Evolutionary conservation across 2,113 vertebrate species (phyloP).

Genomic region (Chaetodon auriga): DNA sequence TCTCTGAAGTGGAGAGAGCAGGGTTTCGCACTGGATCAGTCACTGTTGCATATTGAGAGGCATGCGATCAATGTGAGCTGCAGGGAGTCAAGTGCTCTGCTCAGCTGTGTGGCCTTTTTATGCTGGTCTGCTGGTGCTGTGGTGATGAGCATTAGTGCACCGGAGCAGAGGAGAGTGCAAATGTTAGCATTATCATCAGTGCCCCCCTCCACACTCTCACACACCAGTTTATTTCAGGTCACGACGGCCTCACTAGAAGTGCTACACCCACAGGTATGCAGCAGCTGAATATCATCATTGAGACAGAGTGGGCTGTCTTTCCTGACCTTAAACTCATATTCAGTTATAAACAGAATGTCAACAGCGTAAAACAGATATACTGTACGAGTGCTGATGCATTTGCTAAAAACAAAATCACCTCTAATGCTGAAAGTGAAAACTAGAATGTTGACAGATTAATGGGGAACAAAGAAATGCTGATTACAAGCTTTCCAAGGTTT

Average conservation of each 20-base stretch:
- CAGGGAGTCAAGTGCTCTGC: constrained; percentile 50
- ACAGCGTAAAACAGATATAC: constrained; percentile 2
- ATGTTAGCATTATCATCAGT: constrained; percentile 61
- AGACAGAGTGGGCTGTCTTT: neutral
- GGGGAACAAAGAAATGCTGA: constrained; percentile 23
- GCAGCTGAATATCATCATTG: constrained; percentile 9
- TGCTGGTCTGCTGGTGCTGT: constrained; percentile 16
- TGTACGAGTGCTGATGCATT: neutral
- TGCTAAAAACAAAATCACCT: constrained; percentile 18
- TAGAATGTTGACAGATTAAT: constrained; percentile 16
- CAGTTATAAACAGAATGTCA: constrained; percentile 1
- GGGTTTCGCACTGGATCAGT: constrained; percentile 28
- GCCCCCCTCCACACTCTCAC: neutral
- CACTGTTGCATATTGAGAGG: constrained; percentile 32
- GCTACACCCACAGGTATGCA: constrained; percentile 22
- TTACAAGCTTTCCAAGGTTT: constrained; percentile 18
- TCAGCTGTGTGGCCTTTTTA: constrained; percentile 49
- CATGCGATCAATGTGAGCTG: constrained; percentile 39
- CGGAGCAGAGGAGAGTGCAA: constrained; percentile 54
- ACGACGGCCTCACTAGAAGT: neutral
- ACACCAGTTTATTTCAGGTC: constrained; percentile 42
- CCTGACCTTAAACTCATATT: constrained; percentile 15
- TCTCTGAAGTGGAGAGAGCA: constrained; percentile 4
- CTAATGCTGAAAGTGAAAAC: constrained; percentile 1
- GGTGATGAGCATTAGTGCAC: constrained; percentile 47